Percentiles rank a stretch among this genome's conserved stretches.
These are phyloP conservation scores for Orchesella flavescens DNA, from an alignment of 2,888 invertebrate species.

Conservation along the genomic window DNA sequence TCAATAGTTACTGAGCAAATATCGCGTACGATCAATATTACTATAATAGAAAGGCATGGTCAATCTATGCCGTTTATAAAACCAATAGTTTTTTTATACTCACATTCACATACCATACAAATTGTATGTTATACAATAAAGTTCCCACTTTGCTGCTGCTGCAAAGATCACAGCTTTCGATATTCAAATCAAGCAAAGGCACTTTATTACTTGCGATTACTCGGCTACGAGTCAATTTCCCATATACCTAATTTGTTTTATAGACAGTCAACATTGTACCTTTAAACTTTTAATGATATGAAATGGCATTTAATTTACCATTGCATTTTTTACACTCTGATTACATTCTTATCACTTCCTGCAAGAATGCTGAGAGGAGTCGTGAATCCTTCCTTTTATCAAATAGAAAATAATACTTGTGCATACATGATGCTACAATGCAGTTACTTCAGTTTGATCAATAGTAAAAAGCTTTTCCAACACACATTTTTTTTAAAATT, in stretches of 20 bases:
- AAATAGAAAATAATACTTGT: conserved; percentile 8
- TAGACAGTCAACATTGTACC: not conserved
- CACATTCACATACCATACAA: too few relatives aligned
- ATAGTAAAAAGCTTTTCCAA: too few relatives aligned
- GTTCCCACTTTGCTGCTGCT: not conserved
- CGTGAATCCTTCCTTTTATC: too few relatives aligned
- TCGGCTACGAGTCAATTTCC: not conserved
- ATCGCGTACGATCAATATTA: too few relatives aligned
- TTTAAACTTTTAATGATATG: conserved; percentile 18
- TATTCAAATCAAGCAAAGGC: conserved; percentile 7
- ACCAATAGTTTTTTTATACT: too few relatives aligned
- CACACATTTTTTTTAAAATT: too few relatives aligned
- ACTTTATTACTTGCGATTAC: not conserved
- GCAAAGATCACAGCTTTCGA: conserved; percentile 1
- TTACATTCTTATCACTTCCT: conserved; percentile 26
- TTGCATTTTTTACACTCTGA: conserved; percentile 16
- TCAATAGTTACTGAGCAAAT: too few relatives aligned
- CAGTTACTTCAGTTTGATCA: too few relatives aligned
- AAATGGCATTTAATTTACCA: conserved; percentile 30
- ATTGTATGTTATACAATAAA: too few relatives aligned
- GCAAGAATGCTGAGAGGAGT: not conserved
- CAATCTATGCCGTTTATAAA: too few relatives aligned
- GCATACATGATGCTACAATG: too few relatives aligned
- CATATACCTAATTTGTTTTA: conserved; percentile 8
- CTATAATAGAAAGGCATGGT: too few relatives aligned